These are phyloP conservation scores for Dallia pectoralis DNA, from an alignment of 2,797 vertebrate species.

Conservation along the genomic window DNA sequence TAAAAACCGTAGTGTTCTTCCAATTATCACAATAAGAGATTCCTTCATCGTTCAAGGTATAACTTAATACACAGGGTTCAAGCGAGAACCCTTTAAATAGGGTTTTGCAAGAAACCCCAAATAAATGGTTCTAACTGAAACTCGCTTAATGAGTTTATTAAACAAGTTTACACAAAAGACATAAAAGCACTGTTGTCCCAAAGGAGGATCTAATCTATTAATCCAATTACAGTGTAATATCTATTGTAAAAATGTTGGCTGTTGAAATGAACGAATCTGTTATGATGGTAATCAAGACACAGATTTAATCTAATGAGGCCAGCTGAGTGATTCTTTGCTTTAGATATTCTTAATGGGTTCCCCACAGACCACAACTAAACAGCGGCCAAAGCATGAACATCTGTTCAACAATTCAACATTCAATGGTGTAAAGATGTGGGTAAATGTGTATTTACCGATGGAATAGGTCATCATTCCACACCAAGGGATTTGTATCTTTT, in stretches of 20 bases:
- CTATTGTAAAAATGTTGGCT: slow-evolving; percentile 14
- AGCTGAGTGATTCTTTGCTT: slow-evolving; percentile 12
- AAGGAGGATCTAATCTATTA: slow-evolving; percentile 7
- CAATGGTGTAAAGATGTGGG: background rate
- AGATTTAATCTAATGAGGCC: slow-evolving; percentile 12
- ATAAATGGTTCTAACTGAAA: background rate
- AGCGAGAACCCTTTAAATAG: too few relatives aligned
- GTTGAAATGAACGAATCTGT: slow-evolving; percentile 10
- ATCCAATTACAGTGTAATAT: slow-evolving; percentile 13
- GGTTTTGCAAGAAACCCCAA: too few relatives aligned
- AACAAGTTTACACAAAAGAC: background rate
- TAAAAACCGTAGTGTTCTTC: too few relatives aligned
- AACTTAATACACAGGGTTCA: too few relatives aligned
- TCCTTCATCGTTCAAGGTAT: too few relatives aligned
- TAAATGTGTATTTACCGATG: background rate
- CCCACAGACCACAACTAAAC: slow-evolving; percentile 7
- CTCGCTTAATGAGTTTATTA: background rate
- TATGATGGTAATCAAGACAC: slow-evolving; percentile 5
- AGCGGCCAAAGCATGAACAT: slow-evolving; percentile 7
- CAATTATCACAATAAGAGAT: too few relatives aligned
- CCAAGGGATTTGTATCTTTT: background rate
- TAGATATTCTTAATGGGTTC: slow-evolving; percentile 11
- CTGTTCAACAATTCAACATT: background rate
- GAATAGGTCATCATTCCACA: slow-evolving; percentile 3
- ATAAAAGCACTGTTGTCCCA: background rate